Conservation (phyloP, 1,140 invertebrate species). For the Helicoverpa armigera region DNA sequence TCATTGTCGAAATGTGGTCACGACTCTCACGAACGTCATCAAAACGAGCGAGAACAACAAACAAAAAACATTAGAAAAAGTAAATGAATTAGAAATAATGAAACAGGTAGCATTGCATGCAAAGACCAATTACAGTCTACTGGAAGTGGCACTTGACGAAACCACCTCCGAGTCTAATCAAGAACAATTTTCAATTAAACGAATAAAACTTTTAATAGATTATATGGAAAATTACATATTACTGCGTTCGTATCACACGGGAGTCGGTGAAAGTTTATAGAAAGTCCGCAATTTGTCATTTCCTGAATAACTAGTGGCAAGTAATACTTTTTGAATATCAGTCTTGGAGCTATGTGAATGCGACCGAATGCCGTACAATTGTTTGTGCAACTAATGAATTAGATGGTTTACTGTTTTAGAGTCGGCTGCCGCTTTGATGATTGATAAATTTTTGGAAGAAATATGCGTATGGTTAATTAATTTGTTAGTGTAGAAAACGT, state of each 20-base stretch:
- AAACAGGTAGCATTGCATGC: slow-evolving; percentile 9
- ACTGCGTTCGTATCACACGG: slow-evolving; percentile 32
- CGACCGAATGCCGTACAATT: slow-evolving; percentile 32
- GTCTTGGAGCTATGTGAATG: slow-evolving; percentile 21
- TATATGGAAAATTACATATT: slow-evolving; percentile 48
- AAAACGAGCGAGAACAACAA: slow-evolving; percentile 16
- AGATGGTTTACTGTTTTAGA: slow-evolving; percentile 21
- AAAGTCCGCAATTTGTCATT: slow-evolving; percentile 45
- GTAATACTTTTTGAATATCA: slow-evolving; percentile 41
- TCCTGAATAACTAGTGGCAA: slow-evolving; percentile 24
- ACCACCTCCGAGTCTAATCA: slow-evolving; percentile 30
- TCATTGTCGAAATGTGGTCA: neutral
- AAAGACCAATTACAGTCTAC: neutral
- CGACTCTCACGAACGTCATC: slow-evolving; percentile 2
- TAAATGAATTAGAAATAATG: slow-evolving; percentile 27
- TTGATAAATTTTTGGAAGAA: neutral
- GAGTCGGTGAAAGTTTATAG: slow-evolving; percentile 40
- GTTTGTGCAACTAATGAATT: slow-evolving; percentile 38
- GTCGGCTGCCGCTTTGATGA: slow-evolving; percentile 15
- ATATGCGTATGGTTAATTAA: too few relatives aligned
- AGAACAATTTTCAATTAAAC: slow-evolving; percentile 46
- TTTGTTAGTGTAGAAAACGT: too few relatives aligned
- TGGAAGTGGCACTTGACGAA: slow-evolving; percentile 2
- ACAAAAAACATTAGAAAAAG: slow-evolving; percentile 4
- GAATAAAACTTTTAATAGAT: slow-evolving; percentile 39